Evolutionary conservation across 2,888 invertebrate species (phyloP).

Genomic region (Trachelus iudaicus): DNA sequence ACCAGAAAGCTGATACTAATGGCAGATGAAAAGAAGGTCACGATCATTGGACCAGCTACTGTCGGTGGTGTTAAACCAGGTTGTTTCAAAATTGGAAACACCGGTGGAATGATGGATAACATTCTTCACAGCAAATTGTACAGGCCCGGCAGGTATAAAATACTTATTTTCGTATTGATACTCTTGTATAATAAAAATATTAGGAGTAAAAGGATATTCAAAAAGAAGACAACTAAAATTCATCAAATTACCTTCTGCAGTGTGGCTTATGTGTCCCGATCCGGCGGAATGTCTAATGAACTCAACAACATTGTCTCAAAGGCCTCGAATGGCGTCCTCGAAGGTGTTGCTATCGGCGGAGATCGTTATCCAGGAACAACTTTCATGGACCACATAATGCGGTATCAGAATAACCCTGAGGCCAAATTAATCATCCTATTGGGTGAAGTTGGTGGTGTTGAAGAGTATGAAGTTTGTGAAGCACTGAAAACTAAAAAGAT

Average conservation of each 20-base stretch:
- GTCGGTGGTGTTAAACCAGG: constrained; percentile 99
- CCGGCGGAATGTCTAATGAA: constrained; percentile 99
- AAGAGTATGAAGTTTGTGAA: constrained; percentile 96
- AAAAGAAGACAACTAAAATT: constrained; percentile 8
- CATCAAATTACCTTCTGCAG: constrained; percentile 66
- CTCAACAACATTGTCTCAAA: constrained; percentile 97
- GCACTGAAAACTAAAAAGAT: constrained; percentile 84
- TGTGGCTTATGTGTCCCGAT: constrained; percentile 97
- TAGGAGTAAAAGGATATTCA: neutral
- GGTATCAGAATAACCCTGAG: constrained; percentile 83
- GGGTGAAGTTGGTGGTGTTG: constrained; percentile 98
- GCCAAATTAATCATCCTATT: constrained; percentile 95
- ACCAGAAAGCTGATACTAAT: constrained; percentile 91
- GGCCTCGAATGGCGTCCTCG: constrained; percentile 96
- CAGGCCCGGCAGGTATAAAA: constrained; percentile 83
- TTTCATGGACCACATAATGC: constrained; percentile 96
- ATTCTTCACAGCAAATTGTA: constrained; percentile 97
- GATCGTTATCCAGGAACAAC: constrained; percentile 98
- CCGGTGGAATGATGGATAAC: constrained; percentile 99
- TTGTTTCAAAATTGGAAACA: constrained; percentile 99
- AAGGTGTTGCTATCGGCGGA: constrained; percentile 98
- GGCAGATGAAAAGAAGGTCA: constrained; percentile 86
- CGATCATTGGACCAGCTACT: constrained; percentile 93
- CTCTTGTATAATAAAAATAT: constrained; percentile 3
- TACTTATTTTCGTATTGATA: constrained; percentile 3